These are phyloP conservation scores for Temnothorax nylanderi DNA, from an alignment of 1,140 invertebrate genomes.

Conservation along the genomic window DNA sequence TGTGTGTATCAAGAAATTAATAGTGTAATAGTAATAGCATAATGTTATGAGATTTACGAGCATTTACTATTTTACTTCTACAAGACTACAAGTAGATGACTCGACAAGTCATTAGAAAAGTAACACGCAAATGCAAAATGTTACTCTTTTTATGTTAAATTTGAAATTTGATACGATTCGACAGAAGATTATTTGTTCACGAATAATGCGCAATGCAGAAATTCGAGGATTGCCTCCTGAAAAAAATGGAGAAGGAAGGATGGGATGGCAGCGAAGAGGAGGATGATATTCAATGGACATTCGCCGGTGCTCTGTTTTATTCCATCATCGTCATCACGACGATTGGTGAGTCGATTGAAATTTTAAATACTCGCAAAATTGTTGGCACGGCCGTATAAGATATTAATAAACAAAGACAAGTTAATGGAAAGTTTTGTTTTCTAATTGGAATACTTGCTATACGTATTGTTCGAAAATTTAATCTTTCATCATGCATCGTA, in stretches of 20 bases:
- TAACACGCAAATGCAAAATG: conserved; percentile 6
- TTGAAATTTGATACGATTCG: neutral
- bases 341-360: conserved; percentile 90
- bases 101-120: neutral
- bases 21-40: too few relatives aligned
- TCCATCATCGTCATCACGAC: conserved; percentile 99
- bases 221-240: conserved; percentile 93
- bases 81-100: too few relatives aligned
- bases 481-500: too few relatives aligned
- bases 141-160: conserved; percentile 9
- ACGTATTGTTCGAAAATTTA: neutral
- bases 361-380: neutral
- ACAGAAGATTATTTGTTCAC: neutral
- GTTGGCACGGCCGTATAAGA: neutral
- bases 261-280: conserved; percentile 96
- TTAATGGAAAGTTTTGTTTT: neutral
- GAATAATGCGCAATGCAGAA: conserved; percentile 80
- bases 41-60: neutral
- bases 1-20: too few relatives aligned
- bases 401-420: neutral
- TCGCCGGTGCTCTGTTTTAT: conserved; percentile 97
- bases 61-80: too few relatives aligned
- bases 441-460: neutral
- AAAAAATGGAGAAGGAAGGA: conserved; percentile 94
- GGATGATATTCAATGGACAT: conserved; percentile 94